phyloP scores from a whole-genome alignment of 2,113 vertebrate species.

The Lophura nycthemera region DNA sequence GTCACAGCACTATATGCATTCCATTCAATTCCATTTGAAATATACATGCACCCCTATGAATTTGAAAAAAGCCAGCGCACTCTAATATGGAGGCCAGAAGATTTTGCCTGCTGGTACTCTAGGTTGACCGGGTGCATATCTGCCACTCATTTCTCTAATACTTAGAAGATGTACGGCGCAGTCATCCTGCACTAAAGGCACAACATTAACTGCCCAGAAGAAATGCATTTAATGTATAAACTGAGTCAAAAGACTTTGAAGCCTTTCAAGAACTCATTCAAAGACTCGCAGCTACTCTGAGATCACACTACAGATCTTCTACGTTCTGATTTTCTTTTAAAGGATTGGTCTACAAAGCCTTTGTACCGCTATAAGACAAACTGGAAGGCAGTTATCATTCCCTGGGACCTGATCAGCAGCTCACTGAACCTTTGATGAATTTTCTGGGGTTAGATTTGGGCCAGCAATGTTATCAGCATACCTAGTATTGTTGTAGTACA shows the following conservation, averaged over 20 bases:
- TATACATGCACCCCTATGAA: rapidly evolving
- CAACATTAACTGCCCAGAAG: not conserved
- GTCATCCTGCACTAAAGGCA: not conserved
- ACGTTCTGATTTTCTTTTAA: not conserved
- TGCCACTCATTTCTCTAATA: not conserved
- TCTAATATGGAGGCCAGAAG: not conserved
- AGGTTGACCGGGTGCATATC: not conserved
- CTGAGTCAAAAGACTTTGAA: not conserved
- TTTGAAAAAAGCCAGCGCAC: not conserved
- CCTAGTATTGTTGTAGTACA: rapidly evolving
- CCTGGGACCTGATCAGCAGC: not conserved
- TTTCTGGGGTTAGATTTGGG: not conserved
- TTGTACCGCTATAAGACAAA: not conserved
- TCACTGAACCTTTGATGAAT: not conserved
- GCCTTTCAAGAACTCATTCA: not conserved
- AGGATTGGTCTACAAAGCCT: not conserved
- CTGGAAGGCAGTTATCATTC: not conserved
- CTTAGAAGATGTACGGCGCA: not conserved
- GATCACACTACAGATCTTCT: not conserved
- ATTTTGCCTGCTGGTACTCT: not conserved
- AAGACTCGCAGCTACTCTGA: not conserved
- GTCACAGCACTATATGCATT: rapidly evolving
- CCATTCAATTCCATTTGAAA: not conserved
- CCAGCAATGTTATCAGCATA: not conserved
- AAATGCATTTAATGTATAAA: not conserved